Percentiles rank a stretch among this genome's conserved stretches.
Evolutionary conservation across 1,140 invertebrate species (phyloP).

Genomic region (Heterodera schachtii): DNA sequence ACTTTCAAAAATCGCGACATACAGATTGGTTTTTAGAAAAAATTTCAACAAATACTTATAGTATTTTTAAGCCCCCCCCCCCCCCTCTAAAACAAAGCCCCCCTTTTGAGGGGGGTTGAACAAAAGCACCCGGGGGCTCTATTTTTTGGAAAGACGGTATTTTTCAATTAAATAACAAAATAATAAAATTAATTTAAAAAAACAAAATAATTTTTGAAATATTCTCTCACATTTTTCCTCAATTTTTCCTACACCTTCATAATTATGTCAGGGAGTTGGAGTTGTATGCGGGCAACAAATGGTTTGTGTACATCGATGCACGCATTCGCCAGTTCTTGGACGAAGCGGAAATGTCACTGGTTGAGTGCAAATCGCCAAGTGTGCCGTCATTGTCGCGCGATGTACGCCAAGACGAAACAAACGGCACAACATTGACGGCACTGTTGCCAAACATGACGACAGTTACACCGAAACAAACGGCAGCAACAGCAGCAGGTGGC

Average conservation of each 20-base stretch:
- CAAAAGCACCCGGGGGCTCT: too few relatives aligned
- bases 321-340: slow-evolving; percentile 56
- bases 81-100: too few relatives aligned
- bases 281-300: slow-evolving; percentile 59
- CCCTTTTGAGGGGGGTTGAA: too few relatives aligned
- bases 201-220: slow-evolving; percentile 19
- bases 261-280: slow-evolving; percentile 51
- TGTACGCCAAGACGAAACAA: neutral
- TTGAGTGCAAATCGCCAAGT: slow-evolving; percentile 40
- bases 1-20: too few relatives aligned
- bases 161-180: too few relatives aligned
- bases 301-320: slow-evolving; percentile 60
- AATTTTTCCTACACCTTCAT: neutral
- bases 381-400: neutral
- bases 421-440: neutral
- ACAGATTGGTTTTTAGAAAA: too few relatives aligned
- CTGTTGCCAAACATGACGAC: neutral
- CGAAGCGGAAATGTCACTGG: slow-evolving; percentile 50
- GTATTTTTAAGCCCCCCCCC: too few relatives aligned
- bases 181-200: too few relatives aligned
- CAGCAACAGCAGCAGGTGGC: neutral
- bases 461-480: neutral
- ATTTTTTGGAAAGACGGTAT: too few relatives aligned
- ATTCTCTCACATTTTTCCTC: neutral
- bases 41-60: too few relatives aligned